Conservation (phyloP, 2,888 invertebrate species). For the Ptychoptera contaminata region DNA sequence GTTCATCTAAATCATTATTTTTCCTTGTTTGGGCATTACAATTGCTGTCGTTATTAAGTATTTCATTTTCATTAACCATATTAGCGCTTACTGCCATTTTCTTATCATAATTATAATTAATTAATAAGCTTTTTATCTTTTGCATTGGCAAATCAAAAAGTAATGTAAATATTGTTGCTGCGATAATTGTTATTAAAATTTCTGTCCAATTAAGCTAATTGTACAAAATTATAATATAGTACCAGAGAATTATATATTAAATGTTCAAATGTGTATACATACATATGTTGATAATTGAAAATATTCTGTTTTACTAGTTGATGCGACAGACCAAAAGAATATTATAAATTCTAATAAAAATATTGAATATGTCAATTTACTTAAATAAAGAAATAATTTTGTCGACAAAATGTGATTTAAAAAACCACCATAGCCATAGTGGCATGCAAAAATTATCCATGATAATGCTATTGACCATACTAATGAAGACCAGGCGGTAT, state of each 20-base stretch:
- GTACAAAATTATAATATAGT: conserved; percentile 34
- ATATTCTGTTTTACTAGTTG: conserved; percentile 40
- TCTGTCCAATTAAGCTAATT: conserved; percentile 18
- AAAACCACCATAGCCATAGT: conserved; percentile 37
- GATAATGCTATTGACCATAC: conserved; percentile 41
- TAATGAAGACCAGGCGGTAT: conserved; percentile 47
- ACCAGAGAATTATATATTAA: too few species aligned
- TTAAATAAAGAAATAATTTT: conserved; percentile 41
- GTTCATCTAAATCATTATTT: conserved; percentile 3
- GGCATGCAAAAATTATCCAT: conserved; percentile 49
- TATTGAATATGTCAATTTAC: conserved; percentile 48
- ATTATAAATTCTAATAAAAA: conserved; percentile 50
- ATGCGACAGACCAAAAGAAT: conserved; percentile 47
- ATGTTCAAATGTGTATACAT: conserved; percentile 1
- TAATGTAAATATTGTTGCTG: conserved; percentile 37
- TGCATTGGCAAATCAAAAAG: conserved; percentile 52
- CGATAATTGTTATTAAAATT: conserved; percentile 1
- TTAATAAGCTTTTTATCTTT: conserved; percentile 15
- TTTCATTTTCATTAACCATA: conserved; percentile 1
- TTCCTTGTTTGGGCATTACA: background rate
- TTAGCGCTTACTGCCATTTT: too few species aligned
- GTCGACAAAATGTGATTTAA: conserved; percentile 37
- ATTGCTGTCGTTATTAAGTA: background rate
- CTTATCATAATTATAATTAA: background rate
- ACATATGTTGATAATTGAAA: conserved; percentile 34